These are phyloP conservation scores for Ptychobarbus kaznakovi DNA, from an alignment of 2,797 vertebrate species.

Conservation along the genomic window DNA sequence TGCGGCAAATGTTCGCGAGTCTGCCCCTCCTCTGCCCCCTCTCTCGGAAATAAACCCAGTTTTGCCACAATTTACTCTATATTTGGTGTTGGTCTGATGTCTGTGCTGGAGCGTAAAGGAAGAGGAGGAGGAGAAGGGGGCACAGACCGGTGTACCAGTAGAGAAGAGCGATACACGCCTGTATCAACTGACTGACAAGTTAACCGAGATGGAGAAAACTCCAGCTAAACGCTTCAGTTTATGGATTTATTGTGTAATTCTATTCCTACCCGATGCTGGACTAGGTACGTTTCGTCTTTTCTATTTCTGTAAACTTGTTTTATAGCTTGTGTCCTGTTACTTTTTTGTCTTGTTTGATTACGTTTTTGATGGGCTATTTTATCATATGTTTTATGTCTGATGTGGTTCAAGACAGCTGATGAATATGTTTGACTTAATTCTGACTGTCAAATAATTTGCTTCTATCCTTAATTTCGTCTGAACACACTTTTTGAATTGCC, in stretches of 20 bases:
- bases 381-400: not conserved
- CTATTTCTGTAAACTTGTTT: not conserved
- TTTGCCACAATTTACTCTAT: slow-evolving; percentile 42
- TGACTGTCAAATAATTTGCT: not conserved
- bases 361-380: not conserved
- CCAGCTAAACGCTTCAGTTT: not conserved
- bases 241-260: slow-evolving; percentile 44
- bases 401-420: not conserved
- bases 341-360: not conserved
- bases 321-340: not conserved
- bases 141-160: not conserved
- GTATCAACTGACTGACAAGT: not conserved
- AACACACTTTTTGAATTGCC: not conserved
- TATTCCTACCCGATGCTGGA: slow-evolving; percentile 27
- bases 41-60: slow-evolving; percentile 10
- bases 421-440: not conserved
- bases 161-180: not conserved
- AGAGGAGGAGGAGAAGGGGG: not conserved
- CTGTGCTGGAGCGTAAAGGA: not conserved
- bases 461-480: not conserved
- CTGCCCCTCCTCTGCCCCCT: not conserved
- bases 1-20: not conserved
- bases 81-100: slow-evolving; percentile 42
- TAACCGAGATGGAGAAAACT: slow-evolving; percentile 37
- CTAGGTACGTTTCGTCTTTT: slow-evolving; percentile 36